Conservation (phyloP, 1,140 invertebrate species). For the Psix sp. region DNA sequence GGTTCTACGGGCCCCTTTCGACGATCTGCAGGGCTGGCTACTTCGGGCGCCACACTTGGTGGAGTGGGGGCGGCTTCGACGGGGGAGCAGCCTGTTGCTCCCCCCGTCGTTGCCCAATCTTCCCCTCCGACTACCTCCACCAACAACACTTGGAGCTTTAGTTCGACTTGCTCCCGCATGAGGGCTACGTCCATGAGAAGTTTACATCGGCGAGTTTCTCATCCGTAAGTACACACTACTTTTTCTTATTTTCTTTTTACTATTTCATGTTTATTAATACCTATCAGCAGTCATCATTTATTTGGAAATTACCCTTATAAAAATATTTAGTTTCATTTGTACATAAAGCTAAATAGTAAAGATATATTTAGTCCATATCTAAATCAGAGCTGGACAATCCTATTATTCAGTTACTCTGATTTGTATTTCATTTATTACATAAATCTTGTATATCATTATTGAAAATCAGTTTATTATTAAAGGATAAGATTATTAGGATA, state of each 20-base stretch:
- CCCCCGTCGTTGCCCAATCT: constrained; percentile 64
- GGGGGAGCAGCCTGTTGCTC: constrained; percentile 57
- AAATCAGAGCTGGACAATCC: no score
- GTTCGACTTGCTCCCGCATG: constrained; percentile 63
- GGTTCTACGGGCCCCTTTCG: constrained; percentile 66
- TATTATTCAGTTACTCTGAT: no score
- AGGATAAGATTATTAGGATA: no score
- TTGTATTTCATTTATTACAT: no score
- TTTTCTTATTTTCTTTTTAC: constrained; percentile 21
- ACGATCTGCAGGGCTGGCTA: constrained; percentile 67
- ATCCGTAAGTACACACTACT: constrained; percentile 70
- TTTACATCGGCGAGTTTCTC: constrained; percentile 74
- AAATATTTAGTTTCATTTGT: no score
- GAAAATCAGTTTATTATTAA: no score
- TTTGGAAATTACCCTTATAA: no score
- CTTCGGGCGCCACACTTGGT: constrained; percentile 57
- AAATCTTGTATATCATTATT: no score
- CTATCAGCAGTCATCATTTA: no score
- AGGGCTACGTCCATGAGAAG: constrained; percentile 74
- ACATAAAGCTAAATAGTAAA: no score
- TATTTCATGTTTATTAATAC: neutral
- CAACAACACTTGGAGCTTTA: constrained; percentile 59
- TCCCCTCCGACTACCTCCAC: constrained; percentile 59
- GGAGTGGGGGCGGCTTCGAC: constrained; percentile 59
- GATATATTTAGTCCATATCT: no score